phyloP scores from a whole-genome alignment of 2,888 invertebrate genomes.

The Pammene aurita region DNA sequence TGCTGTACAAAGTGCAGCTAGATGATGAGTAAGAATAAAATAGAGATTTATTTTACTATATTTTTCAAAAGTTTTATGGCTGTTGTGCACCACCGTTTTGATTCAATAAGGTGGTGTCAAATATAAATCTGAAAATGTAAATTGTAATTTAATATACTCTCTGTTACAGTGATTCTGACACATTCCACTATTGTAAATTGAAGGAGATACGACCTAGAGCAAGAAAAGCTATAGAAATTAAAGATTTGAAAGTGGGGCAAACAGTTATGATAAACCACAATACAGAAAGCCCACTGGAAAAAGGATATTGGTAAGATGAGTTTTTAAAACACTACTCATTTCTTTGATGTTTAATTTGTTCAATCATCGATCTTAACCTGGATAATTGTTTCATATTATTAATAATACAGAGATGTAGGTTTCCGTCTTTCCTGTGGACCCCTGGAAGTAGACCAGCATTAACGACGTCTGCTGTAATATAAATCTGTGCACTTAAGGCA shows the following conservation, averaged over 20 bases:
- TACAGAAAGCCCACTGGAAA: conserved; percentile 85
- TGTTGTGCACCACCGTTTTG: too few species aligned
- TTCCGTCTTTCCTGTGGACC: too few species aligned
- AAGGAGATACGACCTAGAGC: conserved; percentile 87
- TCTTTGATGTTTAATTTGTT: not conserved
- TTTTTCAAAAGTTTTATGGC: too few species aligned
- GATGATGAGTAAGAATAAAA: conserved; percentile 64
- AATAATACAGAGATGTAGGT: too few species aligned
- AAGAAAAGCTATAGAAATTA: conserved; percentile 74
- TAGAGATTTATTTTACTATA: too few species aligned
- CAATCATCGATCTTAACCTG: too few species aligned
- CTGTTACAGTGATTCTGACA: conserved; percentile 67
- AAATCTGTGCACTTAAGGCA: too few species aligned
- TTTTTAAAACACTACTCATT: not conserved
- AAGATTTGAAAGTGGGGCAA: conserved; percentile 83
- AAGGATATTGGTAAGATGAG: conserved; percentile 86
- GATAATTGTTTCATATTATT: too few species aligned
- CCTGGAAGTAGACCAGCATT: too few species aligned
- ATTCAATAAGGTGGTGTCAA: too few species aligned
- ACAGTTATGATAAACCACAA: conserved; percentile 90
- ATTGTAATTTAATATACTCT: conserved; percentile 33
- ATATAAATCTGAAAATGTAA: not conserved
- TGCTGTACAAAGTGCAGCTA: conserved; percentile 74
- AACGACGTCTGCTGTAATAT: too few species aligned
- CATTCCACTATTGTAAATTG: conserved; percentile 67